Base-by-base conservation (phyloP, 2,113 vertebrate genomes). In the Ardeotis arabs region DNA sequence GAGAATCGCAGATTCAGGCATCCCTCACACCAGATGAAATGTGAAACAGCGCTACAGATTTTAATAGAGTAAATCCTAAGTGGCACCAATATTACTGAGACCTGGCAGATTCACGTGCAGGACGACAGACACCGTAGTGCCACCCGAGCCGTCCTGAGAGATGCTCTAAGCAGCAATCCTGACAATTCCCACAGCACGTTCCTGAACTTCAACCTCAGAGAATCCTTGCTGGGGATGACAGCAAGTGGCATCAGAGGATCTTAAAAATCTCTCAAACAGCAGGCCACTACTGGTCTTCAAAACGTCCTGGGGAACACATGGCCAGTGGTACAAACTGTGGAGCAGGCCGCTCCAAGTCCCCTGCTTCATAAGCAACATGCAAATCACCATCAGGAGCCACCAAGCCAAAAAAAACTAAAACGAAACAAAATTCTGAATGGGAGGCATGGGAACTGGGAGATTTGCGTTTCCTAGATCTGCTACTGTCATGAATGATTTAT, bases 1-100 rank as follows among this genome's bases (percentile, higher is more conserved):
- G 1, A n/a, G 58, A 86, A 60, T 29, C 0, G 0, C 67, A 79
- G 58, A 28, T n/a, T 55, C 44, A 28, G 60, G 28, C 20, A 70
- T 21, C 24, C 27, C 49, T 68, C 53, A n/a, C 41, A 35, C 4
- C n/a, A 62, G 9, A 28, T 8, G 14, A 53, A 80, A 62, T 2
- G 10, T 14, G 69, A 52, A 82, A 59, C 39, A 63, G 25, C 0
- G 1, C 14, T 8, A 37, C 10, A 22, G 58, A 44, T 68, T 76
- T 64, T 14, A 31, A 18, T 3, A 33, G 24, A 44, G 10, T 15
- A 35, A 66, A 68, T 85, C 25, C 39, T 24, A 27, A 37, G 24
- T 6, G 18, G n/a, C 70, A 44, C 27, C 28, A 25, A 20, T 19
- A 22, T 62, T 7, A 18, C 9, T 4, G 47, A 37, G 63, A 28